Conservation (phyloP, 2,797 vertebrate genomes). For the Cyclopterus lumpus region DNA sequence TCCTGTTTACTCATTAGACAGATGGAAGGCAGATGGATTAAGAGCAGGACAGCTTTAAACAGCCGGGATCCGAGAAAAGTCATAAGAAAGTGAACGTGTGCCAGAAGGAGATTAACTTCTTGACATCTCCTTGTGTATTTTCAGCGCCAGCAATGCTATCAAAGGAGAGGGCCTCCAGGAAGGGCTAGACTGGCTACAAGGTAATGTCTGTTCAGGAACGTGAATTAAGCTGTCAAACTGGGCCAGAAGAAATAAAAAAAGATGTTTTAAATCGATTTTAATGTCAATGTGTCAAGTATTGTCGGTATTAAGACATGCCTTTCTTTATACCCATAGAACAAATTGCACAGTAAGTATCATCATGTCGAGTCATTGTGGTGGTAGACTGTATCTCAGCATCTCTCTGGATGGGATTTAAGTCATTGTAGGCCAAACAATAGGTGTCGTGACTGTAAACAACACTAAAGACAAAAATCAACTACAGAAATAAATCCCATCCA, state of each 20-base stretch:
- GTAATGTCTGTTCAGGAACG: conserved; percentile 73
- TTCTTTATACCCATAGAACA: conserved; percentile 70
- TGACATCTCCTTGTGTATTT: conserved; percentile 66
- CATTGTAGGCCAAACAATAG: not conserved
- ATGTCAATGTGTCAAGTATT: not conserved
- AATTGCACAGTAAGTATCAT: conserved; percentile 78
- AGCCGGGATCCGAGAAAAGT: conserved; percentile 50
- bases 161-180: conserved; percentile 96
- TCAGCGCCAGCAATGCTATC: conserved; percentile 94
- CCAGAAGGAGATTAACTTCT: conserved; percentile 55
- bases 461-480: not conserved
- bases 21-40: conserved; percentile 70
- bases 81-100: conserved; percentile 61
- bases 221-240: not conserved
- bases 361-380: conserved; percentile 35
- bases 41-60: conserved; percentile 56
- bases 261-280: not conserved
- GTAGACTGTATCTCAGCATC: conserved; percentile 26
- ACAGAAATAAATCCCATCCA: conserved; percentile 21
- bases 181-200: conserved; percentile 98
- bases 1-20: conserved; percentile 68
- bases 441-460: not conserved
- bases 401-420: conserved; percentile 32
- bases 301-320: conserved; percentile 26
- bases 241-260: not conserved